Percentiles rank a stretch among this genome's conserved stretches.
These are phyloP conservation scores for Merops nubicus DNA, from an alignment of 2,113 vertebrate species.

Conservation along the genomic window DNA sequence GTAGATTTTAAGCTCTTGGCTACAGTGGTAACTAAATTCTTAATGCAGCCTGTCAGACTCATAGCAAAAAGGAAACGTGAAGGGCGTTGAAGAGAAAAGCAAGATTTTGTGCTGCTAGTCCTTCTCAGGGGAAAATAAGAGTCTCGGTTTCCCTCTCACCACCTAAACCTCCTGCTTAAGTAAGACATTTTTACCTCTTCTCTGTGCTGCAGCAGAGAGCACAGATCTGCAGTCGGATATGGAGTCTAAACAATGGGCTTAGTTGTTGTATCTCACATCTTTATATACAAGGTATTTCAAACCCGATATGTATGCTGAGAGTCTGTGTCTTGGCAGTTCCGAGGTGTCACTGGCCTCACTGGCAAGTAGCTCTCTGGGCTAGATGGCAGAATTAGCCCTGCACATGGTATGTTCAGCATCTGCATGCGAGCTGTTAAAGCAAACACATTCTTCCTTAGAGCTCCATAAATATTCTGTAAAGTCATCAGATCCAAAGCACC, in stretches of 20 bases:
- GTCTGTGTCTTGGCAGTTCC: background rate
- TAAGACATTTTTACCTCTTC: background rate
- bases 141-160: background rate
- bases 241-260: background rate
- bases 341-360: background rate
- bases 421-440: conserved; percentile 17
- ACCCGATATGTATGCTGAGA: background rate
- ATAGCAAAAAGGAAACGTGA: background rate
- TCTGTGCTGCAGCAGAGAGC: background rate
- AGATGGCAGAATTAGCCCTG: background rate
- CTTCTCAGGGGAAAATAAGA: background rate
- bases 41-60: background rate
- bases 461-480: conserved; percentile 1
- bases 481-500: conserved; percentile 21
- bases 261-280: background rate
- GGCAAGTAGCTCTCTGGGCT: background rate
- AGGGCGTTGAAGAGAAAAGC: background rate
- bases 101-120: background rate
- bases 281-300: background rate
- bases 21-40: background rate
- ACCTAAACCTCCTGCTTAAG: background rate
- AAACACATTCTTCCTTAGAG: background rate
- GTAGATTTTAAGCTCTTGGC: background rate
- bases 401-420: background rate
- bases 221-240: background rate